These are phyloP conservation scores for Malurus elegans DNA, from an alignment of 2,113 vertebrate species.

Conservation along the genomic window DNA sequence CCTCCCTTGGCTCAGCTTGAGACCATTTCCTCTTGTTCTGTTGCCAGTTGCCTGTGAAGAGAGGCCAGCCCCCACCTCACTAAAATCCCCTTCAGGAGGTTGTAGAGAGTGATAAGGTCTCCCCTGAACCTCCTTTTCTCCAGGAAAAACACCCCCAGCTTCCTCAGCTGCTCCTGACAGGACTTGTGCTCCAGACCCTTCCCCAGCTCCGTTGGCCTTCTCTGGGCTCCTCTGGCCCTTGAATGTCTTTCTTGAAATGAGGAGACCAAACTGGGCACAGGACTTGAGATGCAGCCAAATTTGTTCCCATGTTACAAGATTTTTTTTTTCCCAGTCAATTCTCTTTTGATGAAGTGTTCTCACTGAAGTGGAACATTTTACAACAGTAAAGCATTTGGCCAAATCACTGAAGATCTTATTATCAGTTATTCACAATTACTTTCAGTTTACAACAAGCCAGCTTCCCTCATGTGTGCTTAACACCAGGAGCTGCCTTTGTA, in stretches of 20 bases:
- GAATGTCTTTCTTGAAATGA: neutral
- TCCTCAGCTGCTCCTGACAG: neutral
- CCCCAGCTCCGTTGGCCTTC: rapidly evolving
- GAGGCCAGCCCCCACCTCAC: rapidly evolving
- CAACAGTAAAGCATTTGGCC: neutral
- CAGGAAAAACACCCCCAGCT: neutral
- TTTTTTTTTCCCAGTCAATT: neutral
- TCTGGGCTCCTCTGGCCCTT: neutral
- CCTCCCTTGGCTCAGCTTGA: neutral
- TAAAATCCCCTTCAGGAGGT: neutral
- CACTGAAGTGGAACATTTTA: neutral
- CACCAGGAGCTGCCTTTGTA: neutral
- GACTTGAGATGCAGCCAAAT: neutral
- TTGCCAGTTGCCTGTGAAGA: rapidly evolving
- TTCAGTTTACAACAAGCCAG: neutral
- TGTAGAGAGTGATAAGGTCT: neutral
- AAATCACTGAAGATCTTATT: neutral
- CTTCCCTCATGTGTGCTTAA: neutral
- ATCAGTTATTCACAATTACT: neutral
- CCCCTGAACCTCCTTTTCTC: neutral
- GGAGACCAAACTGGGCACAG: neutral
- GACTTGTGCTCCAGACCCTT: neutral
- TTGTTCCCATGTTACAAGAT: neutral
- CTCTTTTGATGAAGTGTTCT: neutral
- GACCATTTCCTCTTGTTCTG: neutral